These are phyloP conservation scores for Galemys pyrenaicus DNA, from an alignment of 2,113 vertebrate species.

Conservation along the genomic window DNA sequence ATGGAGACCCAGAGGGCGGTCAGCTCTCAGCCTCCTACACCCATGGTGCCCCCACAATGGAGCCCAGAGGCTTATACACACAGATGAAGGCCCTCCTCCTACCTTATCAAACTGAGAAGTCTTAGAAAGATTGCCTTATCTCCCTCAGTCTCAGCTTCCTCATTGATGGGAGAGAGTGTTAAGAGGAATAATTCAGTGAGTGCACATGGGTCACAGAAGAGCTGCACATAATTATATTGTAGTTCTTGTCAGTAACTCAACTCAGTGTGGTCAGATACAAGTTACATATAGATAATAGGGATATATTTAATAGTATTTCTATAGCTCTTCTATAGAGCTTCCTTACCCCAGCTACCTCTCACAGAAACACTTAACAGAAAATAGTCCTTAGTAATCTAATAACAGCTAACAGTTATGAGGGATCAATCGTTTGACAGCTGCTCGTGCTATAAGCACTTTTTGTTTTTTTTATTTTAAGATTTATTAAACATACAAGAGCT, in stretches of 20 bases:
- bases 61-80: neutral
- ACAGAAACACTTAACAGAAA: neutral
- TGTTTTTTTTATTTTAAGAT: no score
- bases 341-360: neutral
- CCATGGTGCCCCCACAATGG: neutral
- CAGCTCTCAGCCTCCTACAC: fast-evolving
- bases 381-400: neutral
- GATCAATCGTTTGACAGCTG: no score
- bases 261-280: neutral
- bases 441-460: neutral
- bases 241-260: neutral
- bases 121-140: neutral
- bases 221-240: neutral
- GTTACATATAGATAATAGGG: neutral
- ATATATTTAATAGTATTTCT: neutral
- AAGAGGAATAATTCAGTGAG: neutral
- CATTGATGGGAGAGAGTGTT: fast-evolving
- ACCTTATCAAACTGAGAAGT: neutral
- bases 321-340: neutral
- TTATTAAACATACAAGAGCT: no score
- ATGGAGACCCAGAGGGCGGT: neutral
- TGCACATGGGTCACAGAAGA: fast-evolving
- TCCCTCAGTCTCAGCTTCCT: neutral
- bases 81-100: neutral
- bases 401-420: neutral